phyloP scores from a whole-genome alignment of 2,113 vertebrate genomes.

The Machaerirhynchus nigripectus region DNA sequence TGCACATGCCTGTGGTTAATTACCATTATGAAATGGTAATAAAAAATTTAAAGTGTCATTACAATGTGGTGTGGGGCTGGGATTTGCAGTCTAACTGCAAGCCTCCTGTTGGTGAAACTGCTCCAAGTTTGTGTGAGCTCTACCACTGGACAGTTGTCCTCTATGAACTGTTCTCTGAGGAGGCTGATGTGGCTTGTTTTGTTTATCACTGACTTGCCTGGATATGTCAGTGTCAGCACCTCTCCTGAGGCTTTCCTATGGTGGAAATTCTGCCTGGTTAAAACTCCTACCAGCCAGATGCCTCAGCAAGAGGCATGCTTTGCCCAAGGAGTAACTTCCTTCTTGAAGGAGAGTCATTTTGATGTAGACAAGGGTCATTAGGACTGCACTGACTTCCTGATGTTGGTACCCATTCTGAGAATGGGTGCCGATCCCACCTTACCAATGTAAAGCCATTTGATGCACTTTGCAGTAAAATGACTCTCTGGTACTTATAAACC shows the following conservation, averaged over 20 bases:
- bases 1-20: neutral
- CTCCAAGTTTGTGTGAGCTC: neutral
- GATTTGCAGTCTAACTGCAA: neutral
- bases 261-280: neutral
- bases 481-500: neutral
- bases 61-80: neutral
- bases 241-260: neutral
- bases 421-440: neutral
- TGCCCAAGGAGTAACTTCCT: neutral
- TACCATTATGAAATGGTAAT: neutral
- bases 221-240: neutral
- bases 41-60: neutral
- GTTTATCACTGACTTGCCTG: neutral
- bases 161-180: neutral
- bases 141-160: accelerated
- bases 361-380: neutral
- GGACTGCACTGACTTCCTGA: neutral
- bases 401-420: neutral
- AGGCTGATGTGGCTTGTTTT: neutral
- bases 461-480: neutral
- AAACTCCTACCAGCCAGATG: neutral
- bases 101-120: neutral
- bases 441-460: neutral
- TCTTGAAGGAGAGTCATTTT: neutral
- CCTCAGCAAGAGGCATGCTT: neutral